phyloP scores from a whole-genome alignment of 2,113 vertebrate species.

The Leptodactylus fuscus region DNA sequence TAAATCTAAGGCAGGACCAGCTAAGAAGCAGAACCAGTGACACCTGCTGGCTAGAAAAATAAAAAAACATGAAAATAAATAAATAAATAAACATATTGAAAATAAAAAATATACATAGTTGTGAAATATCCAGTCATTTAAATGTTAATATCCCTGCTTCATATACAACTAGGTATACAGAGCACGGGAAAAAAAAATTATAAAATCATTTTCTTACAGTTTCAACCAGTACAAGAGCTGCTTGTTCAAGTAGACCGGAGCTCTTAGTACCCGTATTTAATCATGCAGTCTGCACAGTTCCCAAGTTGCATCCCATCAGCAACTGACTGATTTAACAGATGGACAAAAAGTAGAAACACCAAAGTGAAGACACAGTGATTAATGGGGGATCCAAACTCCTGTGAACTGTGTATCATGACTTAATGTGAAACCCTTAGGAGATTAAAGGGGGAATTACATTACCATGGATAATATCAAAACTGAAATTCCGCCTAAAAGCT shows the following conservation, averaged over 20 bases:
- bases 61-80: neutral
- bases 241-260: constrained; percentile 28
- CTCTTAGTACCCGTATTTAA: constrained; percentile 69
- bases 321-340: constrained; percentile 91
- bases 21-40: neutral
- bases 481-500: constrained; percentile 76
- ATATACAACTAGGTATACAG: no score
- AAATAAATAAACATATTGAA: neutral
- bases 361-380: constrained; percentile 85
- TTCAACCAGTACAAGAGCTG: neutral
- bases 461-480: constrained; percentile 77
- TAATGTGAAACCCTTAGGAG: constrained; percentile 85
- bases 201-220: neutral
- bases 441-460: constrained; percentile 78
- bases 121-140: no score
- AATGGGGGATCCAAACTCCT: constrained; percentile 85
- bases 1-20: neutral
- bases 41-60: neutral
- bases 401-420: constrained; percentile 87
- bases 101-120: no score
- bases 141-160: no score
- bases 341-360: constrained; percentile 87
- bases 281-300: constrained; percentile 74
- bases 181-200: no score
- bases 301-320: constrained; percentile 79